These are phyloP conservation scores for Ostrea denselamellosa DNA, from an alignment of 1,140 invertebrate genomes.

Conservation along the genomic window DNA sequence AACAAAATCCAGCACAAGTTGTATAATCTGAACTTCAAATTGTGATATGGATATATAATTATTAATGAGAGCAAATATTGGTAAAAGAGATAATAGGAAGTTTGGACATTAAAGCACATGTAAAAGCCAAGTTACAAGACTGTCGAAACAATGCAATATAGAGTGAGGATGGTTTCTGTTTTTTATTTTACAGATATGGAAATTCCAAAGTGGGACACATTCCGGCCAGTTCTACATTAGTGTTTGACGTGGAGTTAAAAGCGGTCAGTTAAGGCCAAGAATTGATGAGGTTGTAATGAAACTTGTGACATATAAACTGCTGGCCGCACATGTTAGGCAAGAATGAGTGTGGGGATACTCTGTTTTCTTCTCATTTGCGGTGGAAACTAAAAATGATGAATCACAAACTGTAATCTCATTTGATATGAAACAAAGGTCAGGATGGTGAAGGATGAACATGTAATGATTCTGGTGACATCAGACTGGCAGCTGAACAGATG, in stretches of 20 bases:
- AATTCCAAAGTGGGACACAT: constrained; percentile 67
- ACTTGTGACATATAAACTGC: neutral
- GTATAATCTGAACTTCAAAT: too few species aligned
- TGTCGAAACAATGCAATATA: too few species aligned
- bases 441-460: too few species aligned
- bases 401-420: too few species aligned
- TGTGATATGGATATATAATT: too few species aligned
- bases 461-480: too few species aligned
- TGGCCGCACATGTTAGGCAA: neutral
- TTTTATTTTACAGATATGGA: constrained; percentile 82
- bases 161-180: constrained; percentile 54
- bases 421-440: too few species aligned
- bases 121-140: neutral
- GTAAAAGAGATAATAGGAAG: neutral
- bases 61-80: too few species aligned
- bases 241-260: constrained; percentile 81
- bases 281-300: neutral
- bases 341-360: neutral
- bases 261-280: constrained; percentile 81
- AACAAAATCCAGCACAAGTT: neutral
- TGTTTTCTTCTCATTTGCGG: neutral
- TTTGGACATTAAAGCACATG: too few species aligned
- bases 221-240: constrained; percentile 74
- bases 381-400: neutral
- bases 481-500: too few species aligned